These are phyloP conservation scores for Anolis carolinensis DNA, from an alignment of 2,113 vertebrate species.

Conservation along the genomic window DNA sequence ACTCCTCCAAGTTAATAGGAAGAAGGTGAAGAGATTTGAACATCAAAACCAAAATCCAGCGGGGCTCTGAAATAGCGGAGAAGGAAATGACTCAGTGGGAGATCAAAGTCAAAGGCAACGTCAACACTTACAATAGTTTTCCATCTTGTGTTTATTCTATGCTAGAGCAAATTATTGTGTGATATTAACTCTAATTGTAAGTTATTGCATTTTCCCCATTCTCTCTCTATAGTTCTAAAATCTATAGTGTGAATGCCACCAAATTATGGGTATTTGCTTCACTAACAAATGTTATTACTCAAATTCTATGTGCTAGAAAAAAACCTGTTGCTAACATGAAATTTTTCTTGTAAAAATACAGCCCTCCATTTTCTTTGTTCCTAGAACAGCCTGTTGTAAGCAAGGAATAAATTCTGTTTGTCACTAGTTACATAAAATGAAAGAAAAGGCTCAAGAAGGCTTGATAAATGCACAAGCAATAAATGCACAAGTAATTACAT, in stretches of 20 bases:
- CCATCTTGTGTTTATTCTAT: not conserved
- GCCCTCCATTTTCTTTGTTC: not conserved
- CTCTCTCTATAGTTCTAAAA: not conserved
- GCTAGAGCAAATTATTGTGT: not conserved
- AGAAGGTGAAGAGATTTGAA: not conserved
- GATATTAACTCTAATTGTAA: not conserved
- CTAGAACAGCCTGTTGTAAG: slow-evolving; percentile 7
- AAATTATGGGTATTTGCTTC: slow-evolving; percentile 17
- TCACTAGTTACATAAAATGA: slow-evolving; percentile 18
- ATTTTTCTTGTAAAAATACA: slow-evolving; percentile 13
- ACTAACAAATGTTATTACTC: not conserved
- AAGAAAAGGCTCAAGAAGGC: slow-evolving; percentile 17
- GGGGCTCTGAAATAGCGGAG: not conserved
- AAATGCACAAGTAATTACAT: slow-evolving; percentile 21
- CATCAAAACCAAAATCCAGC: not conserved
- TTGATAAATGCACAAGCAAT: slow-evolving; percentile 22
- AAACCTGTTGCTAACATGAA: not conserved
- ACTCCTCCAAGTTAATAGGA: not conserved
- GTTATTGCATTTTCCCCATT: not conserved
- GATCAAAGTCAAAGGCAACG: not conserved
- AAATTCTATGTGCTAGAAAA: not conserved
- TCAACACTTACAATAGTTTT: not conserved
- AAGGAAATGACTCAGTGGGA: not conserved
- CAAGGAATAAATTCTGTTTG: slow-evolving; percentile 20
- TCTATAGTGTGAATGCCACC: not conserved